Evolutionary conservation across 53 echinoderm and acorn worm species (phyloP), one percentile per base, ranked within the genome.

Genomic region (Zoroaster sp.): DNA sequence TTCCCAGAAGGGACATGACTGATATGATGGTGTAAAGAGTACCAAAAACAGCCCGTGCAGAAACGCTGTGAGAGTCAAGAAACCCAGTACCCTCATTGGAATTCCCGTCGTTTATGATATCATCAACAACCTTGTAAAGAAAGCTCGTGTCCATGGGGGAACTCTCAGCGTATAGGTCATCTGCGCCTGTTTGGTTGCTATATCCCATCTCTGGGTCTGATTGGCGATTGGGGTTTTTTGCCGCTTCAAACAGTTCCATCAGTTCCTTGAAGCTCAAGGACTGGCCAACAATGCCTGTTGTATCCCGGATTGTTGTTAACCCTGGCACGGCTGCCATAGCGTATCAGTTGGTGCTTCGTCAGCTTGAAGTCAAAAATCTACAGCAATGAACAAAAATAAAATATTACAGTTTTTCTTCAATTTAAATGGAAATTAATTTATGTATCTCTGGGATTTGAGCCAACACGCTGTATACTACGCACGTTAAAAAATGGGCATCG

Each of bases 1-100:
- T 97, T 3, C 98, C 98, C 17, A 94, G 49, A 11, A 98, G 59
- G 18, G 95, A 92, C 40, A 97, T 69, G 52, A 95, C 73, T 31
- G 92, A 88, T n/a, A 97, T 79, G 6, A 92, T 8, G 1, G 86
- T 73, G 86, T 95, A 95, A 21, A 95, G 88, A 3, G 89, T 81
- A 17, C 92, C 92, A 40, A 97, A 94, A 11, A 94, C 89, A 35
- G 89, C 59, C 11, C 96, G 80, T 17, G 83, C 83, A 39, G 70
- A 45, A 6, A 73, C 40, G 28, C 93, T 93, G 67, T 93, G 78
- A 0, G 93, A 79, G 73, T 87, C 72, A n/a, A 65, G 30, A 33
- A 79, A 80, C 44, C 47, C 41, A 1, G 12, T 28, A 0, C 44
- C 28, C 36, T 5, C 2, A 9, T 39, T 40, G 59, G 18, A 31